These are phyloP conservation scores for Drosophila lacertosa DNA, from an alignment of 1,140 invertebrate genomes.

Conservation along the genomic window DNA sequence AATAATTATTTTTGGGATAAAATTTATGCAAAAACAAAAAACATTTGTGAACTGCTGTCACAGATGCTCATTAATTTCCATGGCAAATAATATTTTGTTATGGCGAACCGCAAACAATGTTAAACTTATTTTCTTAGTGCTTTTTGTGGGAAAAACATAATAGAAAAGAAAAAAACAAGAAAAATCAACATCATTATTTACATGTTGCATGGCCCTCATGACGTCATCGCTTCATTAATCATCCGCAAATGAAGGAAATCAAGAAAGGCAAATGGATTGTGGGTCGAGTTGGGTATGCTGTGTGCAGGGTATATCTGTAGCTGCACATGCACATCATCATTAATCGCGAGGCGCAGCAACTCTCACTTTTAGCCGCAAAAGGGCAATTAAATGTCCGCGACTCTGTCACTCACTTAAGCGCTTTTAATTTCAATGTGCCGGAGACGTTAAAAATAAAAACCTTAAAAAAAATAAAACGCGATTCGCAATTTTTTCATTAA, in stretches of 20 bases:
- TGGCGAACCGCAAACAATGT: conserved; percentile 23
- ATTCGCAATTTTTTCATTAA: conserved; percentile 77
- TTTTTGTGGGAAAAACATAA: conserved; percentile 38
- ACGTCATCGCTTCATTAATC: conserved; percentile 50
- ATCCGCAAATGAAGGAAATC: conserved; percentile 23
- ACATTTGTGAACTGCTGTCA: conserved; percentile 52
- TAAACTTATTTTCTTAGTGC: conserved; percentile 28
- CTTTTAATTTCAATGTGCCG: conserved; percentile 37
- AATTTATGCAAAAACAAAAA: conserved; percentile 43
- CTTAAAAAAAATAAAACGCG: conserved; percentile 14
- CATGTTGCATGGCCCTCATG: conserved; percentile 31
- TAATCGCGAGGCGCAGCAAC: conserved; percentile 40
- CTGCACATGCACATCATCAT: conserved; percentile 52
- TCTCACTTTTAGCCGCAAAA: conserved; percentile 62
- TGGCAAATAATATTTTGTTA: conserved; percentile 1
- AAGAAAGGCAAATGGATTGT: neutral
- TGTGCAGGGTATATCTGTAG: conserved; percentile 2
- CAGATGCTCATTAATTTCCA: conserved; percentile 61
- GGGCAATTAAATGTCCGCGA: conserved; percentile 63
- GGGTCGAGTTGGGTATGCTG: neutral
- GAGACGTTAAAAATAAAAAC: conserved; percentile 19
- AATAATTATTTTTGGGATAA: conserved; percentile 22
- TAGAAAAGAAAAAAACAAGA: neutral
- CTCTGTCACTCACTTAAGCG: conserved; percentile 41
- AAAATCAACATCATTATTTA: conserved; percentile 38